Conservation (phyloP, 2,888 invertebrate genomes). For the Macaria notata region DNA sequence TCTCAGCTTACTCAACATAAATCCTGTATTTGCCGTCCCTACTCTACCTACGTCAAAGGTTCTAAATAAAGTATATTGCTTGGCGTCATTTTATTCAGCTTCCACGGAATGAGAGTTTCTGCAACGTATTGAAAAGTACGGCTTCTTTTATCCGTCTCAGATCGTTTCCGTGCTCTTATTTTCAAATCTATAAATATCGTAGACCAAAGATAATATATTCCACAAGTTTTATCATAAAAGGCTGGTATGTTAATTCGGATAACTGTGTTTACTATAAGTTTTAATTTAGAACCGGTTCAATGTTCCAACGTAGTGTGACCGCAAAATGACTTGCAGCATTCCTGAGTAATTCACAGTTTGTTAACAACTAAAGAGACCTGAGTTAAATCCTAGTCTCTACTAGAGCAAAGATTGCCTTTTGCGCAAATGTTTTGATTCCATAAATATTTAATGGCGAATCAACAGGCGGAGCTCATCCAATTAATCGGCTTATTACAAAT, state of each 20-base stretch:
- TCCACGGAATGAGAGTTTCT: background rate
- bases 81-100: background rate
- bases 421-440: background rate
- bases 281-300: conserved; percentile 35
- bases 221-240: background rate
- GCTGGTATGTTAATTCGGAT: conserved; percentile 11
- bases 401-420: background rate
- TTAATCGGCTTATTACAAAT: conserved; percentile 13
- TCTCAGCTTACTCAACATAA: background rate
- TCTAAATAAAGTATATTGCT: background rate
- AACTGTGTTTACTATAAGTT: conserved; percentile 30
- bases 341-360: conserved; percentile 39
- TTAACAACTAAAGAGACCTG: conserved; percentile 23
- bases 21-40: conserved; percentile 32
- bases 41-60: conserved; percentile 10
- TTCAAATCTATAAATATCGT: background rate
- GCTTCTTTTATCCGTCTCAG: conserved; percentile 27
- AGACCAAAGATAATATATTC: background rate
- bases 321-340: conserved; percentile 43
- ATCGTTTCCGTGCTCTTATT: background rate
- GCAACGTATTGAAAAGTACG: conserved; percentile 9
- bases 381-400: background rate
- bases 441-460: background rate
- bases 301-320: conserved; percentile 34
- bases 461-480: background rate